Conservation (phyloP, 2,888 invertebrate species). For the Phlogophora meticulosa region DNA sequence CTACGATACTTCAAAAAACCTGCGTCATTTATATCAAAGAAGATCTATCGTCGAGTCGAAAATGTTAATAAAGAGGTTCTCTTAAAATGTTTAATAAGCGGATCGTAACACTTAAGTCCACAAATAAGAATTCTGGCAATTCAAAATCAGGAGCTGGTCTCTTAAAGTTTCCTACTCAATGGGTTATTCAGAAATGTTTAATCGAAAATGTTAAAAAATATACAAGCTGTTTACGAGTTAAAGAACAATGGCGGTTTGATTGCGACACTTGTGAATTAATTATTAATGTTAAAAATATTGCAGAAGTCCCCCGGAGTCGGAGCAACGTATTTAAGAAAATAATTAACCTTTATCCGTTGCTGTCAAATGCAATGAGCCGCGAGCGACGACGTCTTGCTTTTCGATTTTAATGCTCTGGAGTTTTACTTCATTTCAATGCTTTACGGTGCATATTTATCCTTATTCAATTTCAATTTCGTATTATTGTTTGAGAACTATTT, state of each 20-base stretch:
- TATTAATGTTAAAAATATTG: slow-evolving; percentile 59
- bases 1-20: not conserved
- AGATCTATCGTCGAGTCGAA: not conserved
- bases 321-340: slow-evolving; percentile 75
- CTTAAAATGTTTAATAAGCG: not conserved
- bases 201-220: slow-evolving; percentile 65
- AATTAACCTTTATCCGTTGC: slow-evolving; percentile 76
- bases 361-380: slow-evolving; percentile 77
- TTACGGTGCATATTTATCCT: too few species aligned
- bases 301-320: slow-evolving; percentile 43
- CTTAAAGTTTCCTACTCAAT: slow-evolving; percentile 57
- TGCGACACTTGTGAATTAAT: slow-evolving; percentile 66
- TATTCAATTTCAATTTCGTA: not conserved
- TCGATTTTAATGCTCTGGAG: slow-evolving; percentile 42
- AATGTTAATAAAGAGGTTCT: not conserved
- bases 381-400: slow-evolving; percentile 32
- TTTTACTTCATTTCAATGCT: slow-evolving; percentile 25
- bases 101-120: not conserved
- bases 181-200: slow-evolving; percentile 70
- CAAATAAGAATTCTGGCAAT: slow-evolving; percentile 34
- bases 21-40: not conserved
- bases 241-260: slow-evolving; percentile 69
- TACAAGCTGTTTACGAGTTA: slow-evolving; percentile 65
- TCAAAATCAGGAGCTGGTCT: slow-evolving; percentile 43
- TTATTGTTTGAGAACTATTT: not conserved